Percentiles rank a stretch among this genome's conserved stretches.
phyloP scores from a whole-genome alignment of 2,797 vertebrate species.

The Sebastes trivittatus region DNA sequence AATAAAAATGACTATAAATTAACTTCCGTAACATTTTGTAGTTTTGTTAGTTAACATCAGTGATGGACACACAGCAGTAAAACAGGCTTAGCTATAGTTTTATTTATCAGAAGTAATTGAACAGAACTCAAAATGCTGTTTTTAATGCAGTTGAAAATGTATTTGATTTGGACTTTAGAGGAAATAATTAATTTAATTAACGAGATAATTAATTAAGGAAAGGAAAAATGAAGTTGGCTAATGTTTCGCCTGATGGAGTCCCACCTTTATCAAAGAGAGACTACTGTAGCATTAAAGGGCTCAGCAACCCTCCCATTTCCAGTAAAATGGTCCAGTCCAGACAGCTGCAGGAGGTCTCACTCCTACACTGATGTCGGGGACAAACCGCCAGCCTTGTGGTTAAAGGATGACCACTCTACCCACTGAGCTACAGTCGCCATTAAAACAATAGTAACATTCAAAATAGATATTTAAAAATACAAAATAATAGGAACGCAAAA shows the following conservation, averaged over 20 bases:
- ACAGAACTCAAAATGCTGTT: background rate
- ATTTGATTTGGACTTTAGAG: background rate
- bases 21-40: background rate
- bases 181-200: background rate
- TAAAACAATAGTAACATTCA: background rate
- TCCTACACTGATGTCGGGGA: background rate
- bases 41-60: background rate
- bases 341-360: constrained; percentile 25
- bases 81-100: background rate
- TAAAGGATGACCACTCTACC: no score
- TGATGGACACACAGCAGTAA: background rate
- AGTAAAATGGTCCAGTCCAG: constrained; percentile 63
- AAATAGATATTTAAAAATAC: background rate
- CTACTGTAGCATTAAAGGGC: background rate
- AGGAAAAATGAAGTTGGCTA: rapidly evolving
- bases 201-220: background rate
- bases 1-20: background rate
- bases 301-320: constrained; percentile 7
- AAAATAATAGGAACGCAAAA: background rate
- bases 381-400: background rate
- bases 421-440: background rate
- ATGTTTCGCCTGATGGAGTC: background rate
- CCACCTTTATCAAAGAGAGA: background rate
- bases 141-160: background rate
- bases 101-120: background rate